These are phyloP conservation scores for Pteronura brasiliensis DNA, from an alignment of 2,113 vertebrate genomes.

Conservation along the genomic window DNA sequence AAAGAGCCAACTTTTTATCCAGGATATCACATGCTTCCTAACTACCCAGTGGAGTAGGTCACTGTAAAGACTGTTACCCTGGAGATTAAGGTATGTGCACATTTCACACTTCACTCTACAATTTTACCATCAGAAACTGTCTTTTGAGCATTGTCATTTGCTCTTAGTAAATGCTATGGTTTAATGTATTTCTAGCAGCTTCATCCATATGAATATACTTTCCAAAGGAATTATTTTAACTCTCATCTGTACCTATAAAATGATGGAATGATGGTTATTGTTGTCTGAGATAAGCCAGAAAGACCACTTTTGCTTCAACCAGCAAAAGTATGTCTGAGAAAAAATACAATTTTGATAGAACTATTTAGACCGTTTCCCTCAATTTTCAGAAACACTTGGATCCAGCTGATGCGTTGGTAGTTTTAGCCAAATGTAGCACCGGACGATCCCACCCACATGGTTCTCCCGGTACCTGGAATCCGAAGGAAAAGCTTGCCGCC, in stretches of 20 bases:
- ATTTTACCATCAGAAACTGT: not conserved
- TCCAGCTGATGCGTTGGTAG: not conserved
- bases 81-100: not conserved
- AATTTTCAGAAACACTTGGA: not conserved
- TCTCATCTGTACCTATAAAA: not conserved
- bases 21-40: not conserved
- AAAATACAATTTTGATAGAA: not conserved
- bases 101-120: conserved; percentile 6
- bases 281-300: not conserved
- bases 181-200: conserved; percentile 7
- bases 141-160: not conserved
- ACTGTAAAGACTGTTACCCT: not conserved
- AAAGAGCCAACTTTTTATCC: not conserved
- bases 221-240: not conserved
- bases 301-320: not conserved
- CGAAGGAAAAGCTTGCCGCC: not conserved
- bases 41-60: not conserved
- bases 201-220: not conserved
- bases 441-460: not conserved
- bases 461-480: not conserved
- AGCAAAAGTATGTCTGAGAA: not conserved
- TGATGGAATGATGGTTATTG: not conserved
- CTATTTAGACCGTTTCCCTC: conserved; percentile 10
- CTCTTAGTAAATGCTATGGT: not conserved
- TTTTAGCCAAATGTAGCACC: not conserved